Evolutionary conservation across 2,888 invertebrate species (phyloP), one percentile per base, ranked within the genome.

Genomic region (Cybosia mesomella): DNA sequence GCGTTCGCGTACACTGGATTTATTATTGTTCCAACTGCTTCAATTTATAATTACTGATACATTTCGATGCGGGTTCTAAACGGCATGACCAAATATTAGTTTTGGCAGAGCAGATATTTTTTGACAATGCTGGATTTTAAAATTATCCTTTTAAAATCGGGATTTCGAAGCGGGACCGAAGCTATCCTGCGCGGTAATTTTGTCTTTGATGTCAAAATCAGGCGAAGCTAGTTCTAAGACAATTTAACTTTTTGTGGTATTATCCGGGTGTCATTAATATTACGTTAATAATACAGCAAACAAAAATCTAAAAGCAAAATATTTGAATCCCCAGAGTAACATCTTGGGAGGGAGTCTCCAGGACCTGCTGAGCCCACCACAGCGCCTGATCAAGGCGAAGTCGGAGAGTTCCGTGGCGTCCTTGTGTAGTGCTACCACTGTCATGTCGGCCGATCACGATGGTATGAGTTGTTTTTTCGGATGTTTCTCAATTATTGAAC

Each of bases 361-460:
- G 90, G 97, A 97, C 81, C 91, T 97, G 61, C 95, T 97, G 75
- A 82, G 88, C n/a, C 97, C 97, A 4, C 95, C 96, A 3, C 96
- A 96, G 78, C 95, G 98, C 58, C 95, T 98, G 77, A 98, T 98
- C 75, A 98, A 98, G 90, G 98, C 98, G 13, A 98, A 98, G 92
- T 98, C 98, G 0, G 98, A 98, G 90, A 98, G 98, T 68, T 98
- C 98, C 0, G 96, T 98, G 22, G 96, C 97, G 0, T 96, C 96
- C 0, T 94, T 95, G 0, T 95, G 95, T 73, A 94, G 94, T 39
- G 91, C 94, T 4, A 87, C 86, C 28, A 94, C 95, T 0, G 87
- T 94, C 0, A 84, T 94, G 82, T 93, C 94, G 0, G 86, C 96
- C 1, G 89, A 92, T 49, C 94, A 94, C 74, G 92, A 92, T 63